Evolutionary conservation across 2,888 invertebrate genomes (phyloP).

Genomic region (Mesodorylaimus sp.): DNA sequence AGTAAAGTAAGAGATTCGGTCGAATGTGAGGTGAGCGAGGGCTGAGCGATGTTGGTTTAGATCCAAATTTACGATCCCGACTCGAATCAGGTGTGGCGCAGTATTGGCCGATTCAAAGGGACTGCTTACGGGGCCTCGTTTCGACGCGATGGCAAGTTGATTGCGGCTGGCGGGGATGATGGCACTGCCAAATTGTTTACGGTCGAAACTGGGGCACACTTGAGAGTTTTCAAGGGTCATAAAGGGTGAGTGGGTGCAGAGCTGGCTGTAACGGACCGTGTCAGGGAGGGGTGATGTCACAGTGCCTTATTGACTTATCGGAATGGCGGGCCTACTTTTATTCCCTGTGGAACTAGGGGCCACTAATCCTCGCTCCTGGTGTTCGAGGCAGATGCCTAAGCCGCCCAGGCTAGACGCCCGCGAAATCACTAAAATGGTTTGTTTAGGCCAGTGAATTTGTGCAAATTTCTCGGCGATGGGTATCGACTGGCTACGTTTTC

Average conservation of each 20-base stretch:
- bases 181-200: conserved; percentile 69
- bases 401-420: too few relatives aligned
- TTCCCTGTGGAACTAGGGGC: too few relatives aligned
- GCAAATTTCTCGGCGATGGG: neutral
- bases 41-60: conserved; percentile 20
- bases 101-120: conserved; percentile 43
- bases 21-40: conserved; percentile 5
- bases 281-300: neutral
- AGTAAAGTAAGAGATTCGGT: conserved; percentile 45
- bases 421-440: too few relatives aligned
- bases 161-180: conserved; percentile 73
- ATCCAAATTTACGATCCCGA: conserved; percentile 61
- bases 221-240: conserved; percentile 69
- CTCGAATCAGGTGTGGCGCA: conserved; percentile 59
- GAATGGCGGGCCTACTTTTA: too few relatives aligned
- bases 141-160: conserved; percentile 27
- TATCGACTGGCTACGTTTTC: conserved; percentile 17
- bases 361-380: too few relatives aligned
- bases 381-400: too few relatives aligned
- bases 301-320: too few relatives aligned
- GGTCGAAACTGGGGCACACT: conserved; percentile 55
- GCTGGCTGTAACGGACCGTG: neutral
- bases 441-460: neutral
- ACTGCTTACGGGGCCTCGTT: conserved; percentile 32
- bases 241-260: conserved; percentile 33